phyloP scores from a whole-genome alignment of 1,140 invertebrate genomes.

The Drosophila carrolli region DNA sequence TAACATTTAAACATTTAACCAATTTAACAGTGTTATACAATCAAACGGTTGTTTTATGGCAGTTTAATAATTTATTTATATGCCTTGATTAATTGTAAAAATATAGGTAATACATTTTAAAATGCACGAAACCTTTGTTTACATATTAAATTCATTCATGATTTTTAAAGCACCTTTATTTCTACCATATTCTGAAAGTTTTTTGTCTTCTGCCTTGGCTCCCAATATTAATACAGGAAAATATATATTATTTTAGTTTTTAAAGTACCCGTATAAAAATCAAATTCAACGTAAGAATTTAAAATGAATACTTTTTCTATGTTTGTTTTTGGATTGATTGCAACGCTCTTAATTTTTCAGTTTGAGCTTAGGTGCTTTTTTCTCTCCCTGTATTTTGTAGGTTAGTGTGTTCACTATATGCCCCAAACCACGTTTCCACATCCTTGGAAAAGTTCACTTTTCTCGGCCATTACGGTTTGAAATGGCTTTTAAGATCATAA shows the following conservation, averaged over 20 bases:
- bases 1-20: neutral
- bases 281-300: neutral
- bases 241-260: too few relatives aligned
- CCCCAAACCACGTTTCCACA: constrained; percentile 29
- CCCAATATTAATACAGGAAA: too few relatives aligned
- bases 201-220: too few relatives aligned
- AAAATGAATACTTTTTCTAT: neutral
- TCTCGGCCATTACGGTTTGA: constrained; percentile 57
- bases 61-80: neutral
- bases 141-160: neutral
- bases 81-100: neutral
- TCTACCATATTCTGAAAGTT: too few relatives aligned
- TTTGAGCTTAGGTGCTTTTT: neutral
- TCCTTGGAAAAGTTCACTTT: constrained; percentile 47
- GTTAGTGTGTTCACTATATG: constrained; percentile 27
- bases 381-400: constrained; percentile 11
- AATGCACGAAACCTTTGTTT: neutral
- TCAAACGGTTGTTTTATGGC: neutral
- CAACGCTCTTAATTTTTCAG: too few relatives aligned
- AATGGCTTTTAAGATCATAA: constrained; percentile 77
- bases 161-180: too few relatives aligned
- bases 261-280: too few relatives aligned
- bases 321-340: neutral
- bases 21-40: too few relatives aligned
- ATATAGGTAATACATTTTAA: too few relatives aligned